Evolutionary conservation across 1,140 invertebrate species (phyloP).

Genomic region (Pseudomyrmex pallidus): DNA sequence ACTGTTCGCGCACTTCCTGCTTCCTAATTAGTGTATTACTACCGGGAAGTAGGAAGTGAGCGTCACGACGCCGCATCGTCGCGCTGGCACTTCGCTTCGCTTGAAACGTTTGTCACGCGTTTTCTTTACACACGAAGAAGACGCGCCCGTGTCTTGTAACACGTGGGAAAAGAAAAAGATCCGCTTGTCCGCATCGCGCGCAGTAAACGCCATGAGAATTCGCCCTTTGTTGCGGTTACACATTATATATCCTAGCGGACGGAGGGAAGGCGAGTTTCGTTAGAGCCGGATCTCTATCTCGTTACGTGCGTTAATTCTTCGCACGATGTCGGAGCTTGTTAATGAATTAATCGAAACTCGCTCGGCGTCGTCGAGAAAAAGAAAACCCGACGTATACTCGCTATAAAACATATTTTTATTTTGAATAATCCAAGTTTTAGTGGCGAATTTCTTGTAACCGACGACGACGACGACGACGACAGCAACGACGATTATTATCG

Average conservation of each 20-base stretch:
- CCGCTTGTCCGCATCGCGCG: background rate
- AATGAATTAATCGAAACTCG: constrained; percentile 33
- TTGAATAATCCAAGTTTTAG: no score
- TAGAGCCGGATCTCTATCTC: constrained; percentile 48
- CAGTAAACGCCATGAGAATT: constrained; percentile 67
- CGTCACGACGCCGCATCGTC: constrained; percentile 32
- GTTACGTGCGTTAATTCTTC: constrained; percentile 15
- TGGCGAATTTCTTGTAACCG: background rate
- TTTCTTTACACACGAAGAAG: constrained; percentile 62
- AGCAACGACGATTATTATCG: background rate
- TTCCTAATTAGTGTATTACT: background rate
- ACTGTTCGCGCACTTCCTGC: background rate
- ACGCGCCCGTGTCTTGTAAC: constrained; percentile 12
- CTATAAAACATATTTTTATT: no score
- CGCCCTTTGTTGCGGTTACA: constrained; percentile 55
- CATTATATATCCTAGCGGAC: background rate
- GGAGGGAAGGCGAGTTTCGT: constrained; percentile 24
- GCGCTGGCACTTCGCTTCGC: background rate
- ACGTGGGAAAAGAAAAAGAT: constrained; percentile 64
- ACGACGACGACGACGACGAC: constrained; percentile 2
- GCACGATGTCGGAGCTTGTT: background rate
- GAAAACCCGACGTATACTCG: background rate
- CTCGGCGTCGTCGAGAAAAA: background rate
- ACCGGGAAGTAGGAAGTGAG: constrained; percentile 48
- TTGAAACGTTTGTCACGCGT: constrained; percentile 57